These are phyloP conservation scores for Oryctes rhinoceros DNA, from an alignment of 1,140 invertebrate genomes.

Conservation along the genomic window DNA sequence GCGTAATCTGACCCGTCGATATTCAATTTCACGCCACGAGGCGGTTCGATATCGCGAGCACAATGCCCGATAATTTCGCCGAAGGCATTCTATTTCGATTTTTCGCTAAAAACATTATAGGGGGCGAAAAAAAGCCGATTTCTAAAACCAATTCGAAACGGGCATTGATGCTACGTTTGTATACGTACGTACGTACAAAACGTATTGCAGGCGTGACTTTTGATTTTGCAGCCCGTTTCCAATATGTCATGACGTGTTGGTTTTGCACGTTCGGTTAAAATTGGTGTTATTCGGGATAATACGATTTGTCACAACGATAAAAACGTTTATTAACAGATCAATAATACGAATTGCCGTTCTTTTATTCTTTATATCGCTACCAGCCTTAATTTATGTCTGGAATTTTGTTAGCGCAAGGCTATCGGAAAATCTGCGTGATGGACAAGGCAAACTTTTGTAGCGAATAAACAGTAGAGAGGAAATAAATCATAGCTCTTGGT, in stretches of 20 bases:
- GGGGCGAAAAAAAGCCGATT: background rate
- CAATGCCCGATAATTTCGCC: background rate
- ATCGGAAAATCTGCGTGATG: too few relatives aligned
- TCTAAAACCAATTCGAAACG: conserved; percentile 9
- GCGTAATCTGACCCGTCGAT: too few relatives aligned
- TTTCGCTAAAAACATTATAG: background rate
- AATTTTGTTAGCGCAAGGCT: background rate
- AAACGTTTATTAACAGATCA: conserved; percentile 12
- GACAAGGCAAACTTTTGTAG: too few relatives aligned
- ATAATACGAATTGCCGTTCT: background rate
- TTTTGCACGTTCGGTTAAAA: background rate
- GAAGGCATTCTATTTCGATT: background rate
- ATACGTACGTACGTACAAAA: background rate
- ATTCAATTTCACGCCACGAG: too few relatives aligned
- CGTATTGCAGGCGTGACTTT: background rate
- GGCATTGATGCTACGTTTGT: background rate
- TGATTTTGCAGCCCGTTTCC: background rate
- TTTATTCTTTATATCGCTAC: background rate
- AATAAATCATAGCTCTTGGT: too few relatives aligned
- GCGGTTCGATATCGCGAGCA: background rate
- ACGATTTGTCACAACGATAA: conserved; percentile 5
- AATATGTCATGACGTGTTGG: background rate
- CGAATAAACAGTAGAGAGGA: too few relatives aligned
- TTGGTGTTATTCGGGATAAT: conserved; percentile 6
- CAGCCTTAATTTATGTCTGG: background rate